phyloP scores from a whole-genome alignment of 2,888 invertebrate genomes.

The Plebejus melissa region DNA sequence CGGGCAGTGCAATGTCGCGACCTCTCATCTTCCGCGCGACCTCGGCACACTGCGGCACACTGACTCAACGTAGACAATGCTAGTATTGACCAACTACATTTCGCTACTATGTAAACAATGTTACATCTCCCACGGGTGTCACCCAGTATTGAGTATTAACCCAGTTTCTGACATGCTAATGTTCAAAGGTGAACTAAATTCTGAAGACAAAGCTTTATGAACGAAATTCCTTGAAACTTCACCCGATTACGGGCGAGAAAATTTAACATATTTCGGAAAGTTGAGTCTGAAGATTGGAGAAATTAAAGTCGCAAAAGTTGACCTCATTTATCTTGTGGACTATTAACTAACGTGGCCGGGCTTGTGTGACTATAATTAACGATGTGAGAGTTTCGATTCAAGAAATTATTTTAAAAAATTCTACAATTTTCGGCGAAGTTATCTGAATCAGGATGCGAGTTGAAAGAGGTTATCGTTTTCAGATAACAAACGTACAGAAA shows the following conservation, averaged over 20 bases:
- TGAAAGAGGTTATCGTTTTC: slow-evolving; percentile 4
- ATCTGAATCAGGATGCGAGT: slow-evolving; percentile 16
- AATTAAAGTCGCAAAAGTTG: not conserved
- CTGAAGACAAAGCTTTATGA: slow-evolving; percentile 2
- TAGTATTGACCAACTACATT: not conserved
- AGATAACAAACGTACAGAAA: not conserved
- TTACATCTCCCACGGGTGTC: not conserved
- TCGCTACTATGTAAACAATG: not conserved
- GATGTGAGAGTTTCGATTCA: not conserved
- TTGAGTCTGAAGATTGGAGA: not conserved
- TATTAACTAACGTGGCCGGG: not conserved
- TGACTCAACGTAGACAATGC: slow-evolving; percentile 15
- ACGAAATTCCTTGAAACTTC: not conserved
- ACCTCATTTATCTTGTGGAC: not conserved
- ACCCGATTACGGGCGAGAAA: not conserved
- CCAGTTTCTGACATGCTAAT: not conserved
- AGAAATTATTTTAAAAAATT: not conserved
- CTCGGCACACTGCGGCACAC: slow-evolving; percentile 6
- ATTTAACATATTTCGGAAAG: not conserved
- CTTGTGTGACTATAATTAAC: not conserved
- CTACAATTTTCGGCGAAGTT: not conserved
- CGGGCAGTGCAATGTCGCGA: slow-evolving; percentile 16
- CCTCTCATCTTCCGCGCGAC: not conserved
- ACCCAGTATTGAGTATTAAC: not conserved
- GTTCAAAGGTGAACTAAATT: not conserved